Evolutionary conservation across 2,888 invertebrate genomes (phyloP).

Genomic region (Portevinia maculata): DNA sequence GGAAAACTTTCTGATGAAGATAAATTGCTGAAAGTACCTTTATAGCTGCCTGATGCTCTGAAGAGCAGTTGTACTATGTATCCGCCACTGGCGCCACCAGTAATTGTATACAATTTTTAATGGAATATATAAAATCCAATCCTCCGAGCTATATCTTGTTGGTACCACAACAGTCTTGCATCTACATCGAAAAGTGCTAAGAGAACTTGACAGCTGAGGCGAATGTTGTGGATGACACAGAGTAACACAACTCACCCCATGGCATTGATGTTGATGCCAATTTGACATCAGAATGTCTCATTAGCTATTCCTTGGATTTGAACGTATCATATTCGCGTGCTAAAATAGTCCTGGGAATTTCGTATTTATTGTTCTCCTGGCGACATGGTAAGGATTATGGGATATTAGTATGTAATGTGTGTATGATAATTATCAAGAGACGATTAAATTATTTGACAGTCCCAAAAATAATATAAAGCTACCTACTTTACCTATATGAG

Average conservation of each 20-base stretch:
- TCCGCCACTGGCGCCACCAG: conserved; percentile 40
- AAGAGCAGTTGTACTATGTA: conserved; percentile 17
- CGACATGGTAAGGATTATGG: conserved; percentile 4
- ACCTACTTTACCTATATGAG: too few species aligned
- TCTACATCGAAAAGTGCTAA: conserved; percentile 15
- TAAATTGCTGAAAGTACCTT: conserved; percentile 65
- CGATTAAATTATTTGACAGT: conserved; percentile 59
- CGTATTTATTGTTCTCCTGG: conserved; percentile 58
- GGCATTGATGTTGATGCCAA: conserved; percentile 56
- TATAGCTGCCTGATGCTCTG: conserved; percentile 19
- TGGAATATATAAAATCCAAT: conserved; percentile 68
- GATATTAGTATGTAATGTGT: conserved; percentile 25
- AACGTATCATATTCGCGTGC: conserved; percentile 24
- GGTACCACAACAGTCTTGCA: conserved; percentile 15
- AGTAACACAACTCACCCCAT: conserved; percentile 20
- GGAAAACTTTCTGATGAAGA: conserved; percentile 47
- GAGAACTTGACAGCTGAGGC: conserved; percentile 26
- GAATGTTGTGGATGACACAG: not conserved
- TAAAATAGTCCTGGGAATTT: conserved; percentile 53
- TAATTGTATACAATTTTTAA: conserved; percentile 72
- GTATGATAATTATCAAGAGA: conserved; percentile 59
- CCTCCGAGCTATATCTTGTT: conserved; percentile 57
- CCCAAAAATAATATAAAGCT: conserved; percentile 45
- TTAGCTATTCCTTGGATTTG: conserved; percentile 10
- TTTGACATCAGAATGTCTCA: conserved; percentile 62